These are phyloP conservation scores for Ochlodes sylvanus DNA, from an alignment of 2,888 invertebrate species.

Conservation along the genomic window DNA sequence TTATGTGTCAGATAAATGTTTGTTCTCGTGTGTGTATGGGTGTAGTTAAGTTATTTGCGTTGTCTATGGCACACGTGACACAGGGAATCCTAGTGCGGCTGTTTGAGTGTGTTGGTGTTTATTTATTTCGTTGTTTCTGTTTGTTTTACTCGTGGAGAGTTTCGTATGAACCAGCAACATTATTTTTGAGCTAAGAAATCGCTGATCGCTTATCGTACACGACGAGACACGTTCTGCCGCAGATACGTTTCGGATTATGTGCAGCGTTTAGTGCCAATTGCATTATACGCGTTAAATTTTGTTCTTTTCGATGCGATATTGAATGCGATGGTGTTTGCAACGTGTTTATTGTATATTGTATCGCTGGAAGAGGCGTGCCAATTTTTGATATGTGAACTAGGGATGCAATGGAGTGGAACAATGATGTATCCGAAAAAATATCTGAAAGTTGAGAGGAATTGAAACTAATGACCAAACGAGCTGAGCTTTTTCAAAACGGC, in stretches of 20 bases:
- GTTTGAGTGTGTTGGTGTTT: no score
- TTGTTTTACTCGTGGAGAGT: no score
- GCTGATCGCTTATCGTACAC: background rate
- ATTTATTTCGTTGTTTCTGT: no score
- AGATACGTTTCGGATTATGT: constrained; percentile 30
- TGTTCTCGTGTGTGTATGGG: no score
- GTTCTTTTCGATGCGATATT: constrained; percentile 15
- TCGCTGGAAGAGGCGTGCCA: background rate
- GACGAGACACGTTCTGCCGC: background rate
- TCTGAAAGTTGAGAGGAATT: no score
- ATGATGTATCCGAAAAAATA: background rate
- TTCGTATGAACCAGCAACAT: no score
- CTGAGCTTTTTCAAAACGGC: no score
- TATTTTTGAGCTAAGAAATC: background rate
- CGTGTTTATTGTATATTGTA: constrained; percentile 15
- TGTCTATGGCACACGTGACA: no score
- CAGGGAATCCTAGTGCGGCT: no score
- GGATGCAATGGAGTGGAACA: background rate
- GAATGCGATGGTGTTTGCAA: constrained; percentile 13
- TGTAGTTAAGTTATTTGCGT: no score
- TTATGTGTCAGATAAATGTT: no score
- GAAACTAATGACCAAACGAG: no score
- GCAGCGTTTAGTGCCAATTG: constrained; percentile 26
- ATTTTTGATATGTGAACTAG: constrained; percentile 17
- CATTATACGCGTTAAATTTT: constrained; percentile 28